phyloP scores from a whole-genome alignment of 2,888 invertebrate genomes.

The Diloba caeruleocephala region DNA sequence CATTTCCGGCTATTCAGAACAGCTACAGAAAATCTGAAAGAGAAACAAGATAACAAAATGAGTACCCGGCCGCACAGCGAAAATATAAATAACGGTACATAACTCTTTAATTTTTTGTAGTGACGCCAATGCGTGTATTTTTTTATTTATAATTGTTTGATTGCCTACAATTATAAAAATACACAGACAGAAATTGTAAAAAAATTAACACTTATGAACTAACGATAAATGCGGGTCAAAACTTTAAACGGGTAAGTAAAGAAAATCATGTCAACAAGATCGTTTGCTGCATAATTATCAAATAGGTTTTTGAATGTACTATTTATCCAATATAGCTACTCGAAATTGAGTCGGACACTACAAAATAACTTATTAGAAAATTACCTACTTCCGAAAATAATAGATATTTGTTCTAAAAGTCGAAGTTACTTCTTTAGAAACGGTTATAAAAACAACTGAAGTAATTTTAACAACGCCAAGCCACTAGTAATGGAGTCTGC shows the following conservation, averaged over 20 bases:
- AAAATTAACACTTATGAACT: no score
- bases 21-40: constrained; percentile 68
- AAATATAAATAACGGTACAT: no score
- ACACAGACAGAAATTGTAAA: no score
- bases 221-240: no score
- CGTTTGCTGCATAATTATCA: constrained; percentile 13
- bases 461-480: constrained; percentile 62
- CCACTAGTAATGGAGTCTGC: constrained; percentile 79
- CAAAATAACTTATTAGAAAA: neutral
- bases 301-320: no score
- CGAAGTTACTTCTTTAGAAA: constrained; percentile 12
- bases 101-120: no score
- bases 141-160: no score
- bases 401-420: neutral
- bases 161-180: no score
- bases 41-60: no score
- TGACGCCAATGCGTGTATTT: no score
- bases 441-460: constrained; percentile 14
- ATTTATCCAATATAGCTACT: neutral
- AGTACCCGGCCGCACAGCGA: neutral
- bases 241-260: constrained; percentile 11
- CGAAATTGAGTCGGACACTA: neutral
- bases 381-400: constrained; percentile 1
- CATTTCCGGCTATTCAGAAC: constrained; percentile 70
- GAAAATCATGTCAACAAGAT: constrained; percentile 33